Conservation (phyloP, 1,140 invertebrate species). For the Stegodyphus dumicola region DNA sequence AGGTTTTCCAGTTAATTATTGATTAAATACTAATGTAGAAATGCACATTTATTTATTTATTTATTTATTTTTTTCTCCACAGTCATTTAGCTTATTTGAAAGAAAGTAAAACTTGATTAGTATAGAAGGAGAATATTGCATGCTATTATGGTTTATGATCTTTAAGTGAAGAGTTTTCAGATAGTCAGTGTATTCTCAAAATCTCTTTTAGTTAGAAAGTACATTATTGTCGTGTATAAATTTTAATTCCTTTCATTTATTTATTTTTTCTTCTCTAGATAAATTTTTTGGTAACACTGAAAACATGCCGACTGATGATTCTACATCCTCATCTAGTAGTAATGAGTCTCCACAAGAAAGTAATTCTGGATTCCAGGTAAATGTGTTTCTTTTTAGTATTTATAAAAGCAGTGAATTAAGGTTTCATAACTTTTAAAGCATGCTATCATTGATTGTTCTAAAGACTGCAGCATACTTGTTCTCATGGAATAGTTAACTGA, state of each 20-base stretch:
- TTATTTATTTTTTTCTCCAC: no score
- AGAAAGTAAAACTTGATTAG: no score
- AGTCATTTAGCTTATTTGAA: no score
- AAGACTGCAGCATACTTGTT: not conserved
- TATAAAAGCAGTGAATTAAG: not conserved
- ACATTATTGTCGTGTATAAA: not conserved
- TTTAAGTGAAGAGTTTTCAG: not conserved
- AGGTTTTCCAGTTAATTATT: no score
- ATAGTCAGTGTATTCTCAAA: not conserved
- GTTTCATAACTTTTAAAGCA: not conserved
- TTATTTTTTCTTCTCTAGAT: not conserved
- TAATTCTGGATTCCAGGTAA: constrained; percentile 27
- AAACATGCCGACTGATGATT: constrained; percentile 40
- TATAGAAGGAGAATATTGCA: no score
- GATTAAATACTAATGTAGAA: no score
- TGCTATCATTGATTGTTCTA: not conserved
- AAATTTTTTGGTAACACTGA: not conserved
- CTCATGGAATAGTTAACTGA: not conserved
- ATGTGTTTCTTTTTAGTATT: not conserved
- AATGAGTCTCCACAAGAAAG: constrained; percentile 35
- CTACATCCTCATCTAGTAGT: constrained; percentile 26
- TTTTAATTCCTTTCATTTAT: not conserved
- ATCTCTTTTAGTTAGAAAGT: not conserved
- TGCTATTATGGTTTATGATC: no score
- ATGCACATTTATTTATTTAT: no score